phyloP scores from a whole-genome alignment of 2,888 invertebrate species.

The Pristionchus maxplancki region DNA sequence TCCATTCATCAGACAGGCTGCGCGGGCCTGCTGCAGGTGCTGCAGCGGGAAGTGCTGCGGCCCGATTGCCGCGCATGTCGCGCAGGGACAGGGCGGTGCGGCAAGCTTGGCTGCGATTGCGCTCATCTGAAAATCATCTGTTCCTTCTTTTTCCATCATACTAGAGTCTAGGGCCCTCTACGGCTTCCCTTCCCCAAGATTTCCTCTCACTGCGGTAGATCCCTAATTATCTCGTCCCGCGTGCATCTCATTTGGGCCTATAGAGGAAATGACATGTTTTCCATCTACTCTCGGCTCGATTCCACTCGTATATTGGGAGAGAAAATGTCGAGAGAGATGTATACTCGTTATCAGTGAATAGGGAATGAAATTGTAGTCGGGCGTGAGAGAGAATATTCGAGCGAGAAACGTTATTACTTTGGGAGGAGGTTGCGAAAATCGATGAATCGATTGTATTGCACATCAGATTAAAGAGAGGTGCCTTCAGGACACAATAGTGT shows the following conservation, averaged over 20 bases:
- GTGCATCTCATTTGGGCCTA: no score
- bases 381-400: not conserved
- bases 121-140: conserved; percentile 36
- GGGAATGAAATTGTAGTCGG: not conserved
- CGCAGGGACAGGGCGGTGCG: conserved; percentile 8
- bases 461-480: not conserved
- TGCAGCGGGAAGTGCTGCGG: not conserved
- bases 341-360: not conserved
- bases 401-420: not conserved
- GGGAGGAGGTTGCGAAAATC: not conserved
- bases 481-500: no score
- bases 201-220: no score
- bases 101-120: not conserved
- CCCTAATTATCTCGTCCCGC: no score
- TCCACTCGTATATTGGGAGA: no score
- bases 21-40: not conserved
- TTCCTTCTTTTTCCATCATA: no score
- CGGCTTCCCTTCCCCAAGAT: no score
- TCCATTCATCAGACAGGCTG: not conserved
- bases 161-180: no score
- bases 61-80: not conserved
- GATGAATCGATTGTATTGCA: not conserved
- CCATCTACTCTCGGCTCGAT: no score
- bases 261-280: no score
- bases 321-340: no score